Percentiles rank a stretch among this genome's conserved stretches.
Conservation (phyloP, 1,140 invertebrate species). For the Scaptomyza montana region DNA sequence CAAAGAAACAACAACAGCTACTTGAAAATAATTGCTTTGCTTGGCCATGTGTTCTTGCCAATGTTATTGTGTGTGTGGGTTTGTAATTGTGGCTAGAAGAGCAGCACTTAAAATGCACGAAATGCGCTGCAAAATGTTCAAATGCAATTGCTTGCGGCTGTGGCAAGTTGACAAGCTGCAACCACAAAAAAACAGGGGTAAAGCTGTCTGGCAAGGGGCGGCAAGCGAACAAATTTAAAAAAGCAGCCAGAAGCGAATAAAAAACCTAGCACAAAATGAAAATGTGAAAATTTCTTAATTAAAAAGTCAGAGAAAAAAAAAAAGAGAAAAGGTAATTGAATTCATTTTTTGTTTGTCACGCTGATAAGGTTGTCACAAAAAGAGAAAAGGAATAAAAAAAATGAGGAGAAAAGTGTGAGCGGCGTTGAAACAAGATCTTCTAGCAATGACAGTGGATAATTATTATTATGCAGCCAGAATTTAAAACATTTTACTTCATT, state of each 20-base stretch:
- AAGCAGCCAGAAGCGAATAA: not conserved
- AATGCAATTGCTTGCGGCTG: slow-evolving; percentile 65
- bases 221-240: not conserved
- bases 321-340: slow-evolving; percentile 17
- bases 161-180: slow-evolving; percentile 13
- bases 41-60: not conserved
- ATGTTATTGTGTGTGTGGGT: slow-evolving; percentile 5
- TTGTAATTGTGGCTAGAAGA: slow-evolving; percentile 45
- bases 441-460: not conserved
- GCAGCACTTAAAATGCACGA: slow-evolving; percentile 46
- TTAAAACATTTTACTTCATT: no score
- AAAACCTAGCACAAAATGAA: not conserved
- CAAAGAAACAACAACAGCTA: slow-evolving; percentile 37
- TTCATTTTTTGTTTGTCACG: slow-evolving; percentile 22
- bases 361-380: slow-evolving; percentile 7
- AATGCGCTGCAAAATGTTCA: slow-evolving; percentile 53
- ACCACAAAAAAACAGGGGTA: not conserved
- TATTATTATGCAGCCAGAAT: no score
- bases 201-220: not conserved
- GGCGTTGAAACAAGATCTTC: not conserved
- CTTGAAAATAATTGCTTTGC: slow-evolving; percentile 62
- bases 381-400: no score
- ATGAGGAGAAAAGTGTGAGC: not conserved
- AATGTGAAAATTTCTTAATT: slow-evolving; percentile 15
- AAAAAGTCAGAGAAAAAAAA: not conserved